Base-by-base conservation (phyloP, 2,797 vertebrate species). In the Muscicapa comitata region DNA sequence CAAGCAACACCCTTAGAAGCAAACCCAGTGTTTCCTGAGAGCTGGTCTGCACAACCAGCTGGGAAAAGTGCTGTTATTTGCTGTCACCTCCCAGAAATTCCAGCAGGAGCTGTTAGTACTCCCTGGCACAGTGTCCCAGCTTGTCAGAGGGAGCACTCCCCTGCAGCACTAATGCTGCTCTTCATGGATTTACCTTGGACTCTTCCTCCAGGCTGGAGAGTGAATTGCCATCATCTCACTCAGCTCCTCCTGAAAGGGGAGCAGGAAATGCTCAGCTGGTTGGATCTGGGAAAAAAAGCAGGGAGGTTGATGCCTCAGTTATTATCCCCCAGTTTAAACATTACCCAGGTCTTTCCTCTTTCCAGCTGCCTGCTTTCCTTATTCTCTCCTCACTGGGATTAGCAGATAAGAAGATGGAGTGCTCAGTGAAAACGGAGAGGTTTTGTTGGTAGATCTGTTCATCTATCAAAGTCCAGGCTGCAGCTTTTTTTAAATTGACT, bases 401-500 rank as follows among this genome's bases (percentile, higher is more conserved):
- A 94, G 13, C 77, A 90, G 90, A 92, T 96, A 47, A 93, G 80
- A 92, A 95, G 93, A 94, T 83, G 78, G 93, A 96, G 77, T 77
- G 81, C 86, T 95, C 77, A 45, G 77, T 82, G 93, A 53, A 65
- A 95, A 93, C 76, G 28, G 90, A 94, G 90, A 87, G 86, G 86
- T 95, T 96, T 94, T 95, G 86, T 92, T 93, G 92, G 77, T 61
- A 55, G 93, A 95, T 94, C 80, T 91, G 80, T 74, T 94, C 96
- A 94, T 96, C 93, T 95, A 87, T 95, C 96, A 96, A 97, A 95
- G 90, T 96, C 96, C 88, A 87, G 65, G 50, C 86, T 93, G 78
- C 78, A 96, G 86, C 78, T 72, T 68, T 83, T 92, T 77, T 65
- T 48, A 96, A 96, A 96, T 93, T 92, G 94, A 95, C 90, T 96